Percentiles rank a stretch among this genome's conserved stretches.
phyloP scores from a whole-genome alignment of 2,797 vertebrate species.

The Anguilla pacifica region DNA sequence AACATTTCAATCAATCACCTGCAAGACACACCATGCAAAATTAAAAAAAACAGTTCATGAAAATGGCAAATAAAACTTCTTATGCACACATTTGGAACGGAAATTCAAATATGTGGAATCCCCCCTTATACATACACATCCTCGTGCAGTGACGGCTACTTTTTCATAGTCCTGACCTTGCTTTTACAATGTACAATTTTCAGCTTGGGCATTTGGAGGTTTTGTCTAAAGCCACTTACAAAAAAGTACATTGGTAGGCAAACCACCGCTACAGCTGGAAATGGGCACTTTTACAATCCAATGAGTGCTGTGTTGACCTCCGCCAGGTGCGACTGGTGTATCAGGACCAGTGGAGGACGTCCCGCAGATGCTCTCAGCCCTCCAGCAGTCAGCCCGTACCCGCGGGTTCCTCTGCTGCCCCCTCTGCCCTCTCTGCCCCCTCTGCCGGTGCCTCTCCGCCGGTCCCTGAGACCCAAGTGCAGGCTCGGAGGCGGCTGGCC shows the following conservation, averaged over 20 bases:
- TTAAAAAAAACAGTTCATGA: no score
- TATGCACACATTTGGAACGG: background rate
- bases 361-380: background rate
- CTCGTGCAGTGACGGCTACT: background rate
- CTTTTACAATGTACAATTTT: background rate
- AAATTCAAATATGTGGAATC: no score
- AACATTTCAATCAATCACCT: no score
- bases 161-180: background rate
- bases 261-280: no score
- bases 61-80: no score
- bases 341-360: slow-evolving; percentile 48
- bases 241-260: no score
- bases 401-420: background rate
- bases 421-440: slow-evolving; percentile 23
- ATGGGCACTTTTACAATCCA: background rate
- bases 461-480: slow-evolving; percentile 44
- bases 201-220: background rate
- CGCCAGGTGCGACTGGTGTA: slow-evolving; percentile 39
- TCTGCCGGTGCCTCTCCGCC: slow-evolving; percentile 24
- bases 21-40: no score
- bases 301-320: background rate
- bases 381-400: background rate
- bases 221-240: background rate
- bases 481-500: slow-evolving; percentile 56
- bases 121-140: background rate